Percentiles rank a stretch among this genome's conserved stretches.
These are phyloP conservation scores for Sturnira hondurensis DNA, from an alignment of 2,113 vertebrate species.

Conservation along the genomic window DNA sequence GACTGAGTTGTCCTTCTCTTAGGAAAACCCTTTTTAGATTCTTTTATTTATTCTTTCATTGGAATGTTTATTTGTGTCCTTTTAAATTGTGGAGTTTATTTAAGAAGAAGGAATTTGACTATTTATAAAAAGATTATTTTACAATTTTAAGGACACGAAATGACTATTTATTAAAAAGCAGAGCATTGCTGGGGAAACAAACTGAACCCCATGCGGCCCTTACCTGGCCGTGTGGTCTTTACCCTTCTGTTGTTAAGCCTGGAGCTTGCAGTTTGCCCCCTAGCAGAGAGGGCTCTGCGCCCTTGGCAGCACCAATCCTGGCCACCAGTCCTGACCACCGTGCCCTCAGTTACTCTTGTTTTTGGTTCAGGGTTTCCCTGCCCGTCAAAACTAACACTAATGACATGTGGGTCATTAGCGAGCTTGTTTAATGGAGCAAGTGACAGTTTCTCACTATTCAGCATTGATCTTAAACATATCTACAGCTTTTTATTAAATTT, in stretches of 20 bases:
- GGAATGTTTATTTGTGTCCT: neutral
- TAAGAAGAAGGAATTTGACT: neutral
- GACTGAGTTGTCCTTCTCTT: neutral
- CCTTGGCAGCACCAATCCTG: neutral
- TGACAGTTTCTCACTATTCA: neutral
- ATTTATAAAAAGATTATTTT: neutral
- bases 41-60: neutral
- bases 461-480: neutral
- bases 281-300: neutral
- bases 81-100: neutral
- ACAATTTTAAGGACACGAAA: neutral
- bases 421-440: neutral
- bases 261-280: neutral
- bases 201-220: no score
- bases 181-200: neutral
- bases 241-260: neutral
- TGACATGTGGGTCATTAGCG: neutral
- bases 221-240: neutral
- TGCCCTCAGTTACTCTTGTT: neutral
- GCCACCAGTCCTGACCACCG: no score
- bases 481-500: neutral
- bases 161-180: neutral
- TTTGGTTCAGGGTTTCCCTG: neutral
- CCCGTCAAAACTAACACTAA: neutral
- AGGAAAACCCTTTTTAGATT: neutral